Conservation (phyloP, 1,140 invertebrate species). For the Physella acuta region DNA sequence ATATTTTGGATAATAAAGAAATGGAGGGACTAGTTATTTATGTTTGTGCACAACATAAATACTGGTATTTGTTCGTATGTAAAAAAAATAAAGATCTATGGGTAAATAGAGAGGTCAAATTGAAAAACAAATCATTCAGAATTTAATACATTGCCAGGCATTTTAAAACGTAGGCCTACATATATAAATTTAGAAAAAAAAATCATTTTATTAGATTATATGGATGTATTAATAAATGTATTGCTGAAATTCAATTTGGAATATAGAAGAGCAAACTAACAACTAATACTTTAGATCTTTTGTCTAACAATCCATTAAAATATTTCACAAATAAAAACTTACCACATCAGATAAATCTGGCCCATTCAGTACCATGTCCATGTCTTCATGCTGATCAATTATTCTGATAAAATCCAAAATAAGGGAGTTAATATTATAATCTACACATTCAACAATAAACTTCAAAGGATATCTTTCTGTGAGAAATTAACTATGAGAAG, state of each 20-base stretch:
- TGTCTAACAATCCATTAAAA: neutral
- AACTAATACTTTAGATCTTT: neutral
- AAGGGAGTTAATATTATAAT: neutral
- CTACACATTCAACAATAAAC: neutral
- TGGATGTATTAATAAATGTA: neutral
- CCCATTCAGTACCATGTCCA: slow-evolving; percentile 11
- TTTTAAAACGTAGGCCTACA: neutral
- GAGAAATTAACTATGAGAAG: neutral
- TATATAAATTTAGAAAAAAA: neutral
- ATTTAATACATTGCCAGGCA: neutral
- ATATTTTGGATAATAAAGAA: no score
- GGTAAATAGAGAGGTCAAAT: no score
- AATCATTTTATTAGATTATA: neutral
- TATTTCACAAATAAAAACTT: neutral
- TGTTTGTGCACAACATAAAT: neutral
- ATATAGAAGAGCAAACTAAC: neutral
- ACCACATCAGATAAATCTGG: slow-evolving; percentile 16
- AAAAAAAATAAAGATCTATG: no score
- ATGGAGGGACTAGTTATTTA: neutral
- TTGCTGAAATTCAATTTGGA: neutral
- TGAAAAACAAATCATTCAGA: neutral
- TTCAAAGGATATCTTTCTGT: neutral
- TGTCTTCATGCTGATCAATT: slow-evolving; percentile 17
- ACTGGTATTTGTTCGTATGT: neutral
- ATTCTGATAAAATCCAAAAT: slow-evolving; percentile 13